phyloP scores from a whole-genome alignment of 1,140 invertebrate species.

The Leptopilina boulardi region DNA sequence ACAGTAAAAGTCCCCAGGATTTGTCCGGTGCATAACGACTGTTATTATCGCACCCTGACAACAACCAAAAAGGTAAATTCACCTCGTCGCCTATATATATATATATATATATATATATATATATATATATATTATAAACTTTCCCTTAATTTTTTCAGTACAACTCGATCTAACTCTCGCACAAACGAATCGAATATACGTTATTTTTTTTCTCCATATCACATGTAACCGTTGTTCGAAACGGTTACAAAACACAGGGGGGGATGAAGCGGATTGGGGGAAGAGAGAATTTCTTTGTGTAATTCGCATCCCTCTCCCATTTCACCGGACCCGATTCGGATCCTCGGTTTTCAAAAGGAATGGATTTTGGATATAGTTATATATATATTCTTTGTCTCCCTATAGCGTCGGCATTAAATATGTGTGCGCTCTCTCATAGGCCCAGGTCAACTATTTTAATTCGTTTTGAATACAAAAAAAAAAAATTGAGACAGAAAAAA shows the following conservation, averaged over 20 bases:
- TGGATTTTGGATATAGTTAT: slow-evolving; percentile 56
- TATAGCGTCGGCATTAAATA: slow-evolving; percentile 43
- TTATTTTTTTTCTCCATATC: slow-evolving; percentile 26
- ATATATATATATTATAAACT: neutral
- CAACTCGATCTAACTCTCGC: neutral
- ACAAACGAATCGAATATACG: slow-evolving; percentile 16
- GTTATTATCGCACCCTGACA: slow-evolving; percentile 31
- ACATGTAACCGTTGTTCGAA: slow-evolving; percentile 35
- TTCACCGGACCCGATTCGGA: slow-evolving; percentile 47
- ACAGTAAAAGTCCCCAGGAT: neutral
- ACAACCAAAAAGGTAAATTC: slow-evolving; percentile 12
- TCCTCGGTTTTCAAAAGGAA: slow-evolving; percentile 54
- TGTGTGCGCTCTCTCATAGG: slow-evolving; percentile 48
- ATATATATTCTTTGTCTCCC: slow-evolving; percentile 52
- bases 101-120: too few species aligned
- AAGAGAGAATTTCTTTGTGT: slow-evolving; percentile 49
- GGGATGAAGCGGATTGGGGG: slow-evolving; percentile 36
- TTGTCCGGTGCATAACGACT: slow-evolving; percentile 29
- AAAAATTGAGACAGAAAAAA: too few species aligned
- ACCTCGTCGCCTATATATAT: slow-evolving; percentile 15
- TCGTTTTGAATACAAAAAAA: slow-evolving; percentile 51
- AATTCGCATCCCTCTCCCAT: slow-evolving; percentile 46
- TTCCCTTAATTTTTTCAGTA: slow-evolving; percentile 19
- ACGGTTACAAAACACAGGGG: slow-evolving; percentile 38
- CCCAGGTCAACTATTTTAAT: slow-evolving; percentile 58